Evolutionary conservation across 2,113 vertebrate genomes (phyloP), one percentile per base, ranked within the genome.

Genomic region (Callipepla squamata): DNA sequence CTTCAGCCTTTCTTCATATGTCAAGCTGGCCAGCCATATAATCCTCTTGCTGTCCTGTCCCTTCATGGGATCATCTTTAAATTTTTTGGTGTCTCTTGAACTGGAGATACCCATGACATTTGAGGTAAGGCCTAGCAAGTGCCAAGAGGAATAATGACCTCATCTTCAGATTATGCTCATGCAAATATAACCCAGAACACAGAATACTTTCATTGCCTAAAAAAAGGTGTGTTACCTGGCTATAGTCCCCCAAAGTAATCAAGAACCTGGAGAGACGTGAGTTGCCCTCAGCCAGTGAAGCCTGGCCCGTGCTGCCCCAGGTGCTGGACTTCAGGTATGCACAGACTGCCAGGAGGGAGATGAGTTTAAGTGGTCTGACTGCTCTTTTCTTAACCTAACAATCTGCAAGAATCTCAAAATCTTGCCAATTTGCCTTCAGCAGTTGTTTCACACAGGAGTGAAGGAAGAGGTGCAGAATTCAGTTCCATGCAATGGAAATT

Each of bases 371-470:
- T 28, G 28, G 32, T 38, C 63, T 85, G 59, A 74, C 32, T 91
- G 55, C 42, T 94, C 79, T 90, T 93, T 88, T 74, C 55, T 90
- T 55, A 66, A 89, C 8, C 6, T 80, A 85, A 74, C 9, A 74
- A 38, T 11, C n/a, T 90, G 45, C 21, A 70, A 88, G 65, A 91
- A 90, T 40, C 55, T 68, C 53, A 85, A 85, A 80, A 59, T 26
- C 68, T 63, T 80, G 42, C 65, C 84, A 85, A 70, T 90, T 70
- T 85, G 50, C 73, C 57, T 83, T 92, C 73, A 94, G 68, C 59
- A 78, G 50, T 80, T 85, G 42, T 51, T 82, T 74, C 53, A 53
- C 67, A 81, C 4, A 13, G 14, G 20, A 89, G 25, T 55, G 65
- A 90, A 90, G 58, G 67, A 62, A 73, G 75, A 65, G 36, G 42